Evolutionary conservation across 1,140 invertebrate genomes (phyloP).

Genomic region (Drosophila ercepeae): DNA sequence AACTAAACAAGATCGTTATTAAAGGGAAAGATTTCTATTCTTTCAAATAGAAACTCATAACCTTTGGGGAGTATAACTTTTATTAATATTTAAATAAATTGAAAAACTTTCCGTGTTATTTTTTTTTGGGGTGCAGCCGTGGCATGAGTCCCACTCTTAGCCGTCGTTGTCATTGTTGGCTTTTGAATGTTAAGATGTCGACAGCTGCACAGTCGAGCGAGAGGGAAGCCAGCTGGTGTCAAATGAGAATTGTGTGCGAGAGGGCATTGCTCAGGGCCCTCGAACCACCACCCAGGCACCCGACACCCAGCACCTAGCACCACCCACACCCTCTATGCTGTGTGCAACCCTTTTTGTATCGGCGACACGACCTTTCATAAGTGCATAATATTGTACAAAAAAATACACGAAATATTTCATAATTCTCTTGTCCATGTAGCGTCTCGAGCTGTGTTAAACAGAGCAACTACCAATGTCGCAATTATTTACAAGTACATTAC

Average conservation of each 20-base stretch:
- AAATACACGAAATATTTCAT: conserved; percentile 50
- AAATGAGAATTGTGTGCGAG: conserved; percentile 61
- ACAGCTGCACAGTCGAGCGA: conserved; percentile 61
- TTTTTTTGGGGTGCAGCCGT: not conserved
- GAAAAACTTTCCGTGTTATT: not conserved
- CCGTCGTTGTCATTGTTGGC: conserved; percentile 70
- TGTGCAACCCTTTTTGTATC: conserved; percentile 32
- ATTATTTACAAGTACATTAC: conserved; percentile 23
- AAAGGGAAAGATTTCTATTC: too few species aligned
- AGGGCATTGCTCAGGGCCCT: conserved; percentile 55
- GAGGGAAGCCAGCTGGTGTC: conserved; percentile 64
- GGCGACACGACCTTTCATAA: conserved; percentile 52
- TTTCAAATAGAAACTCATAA: too few species aligned
- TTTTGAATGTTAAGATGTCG: conserved; percentile 78
- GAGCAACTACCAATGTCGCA: conserved; percentile 42
- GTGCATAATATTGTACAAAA: conserved; percentile 68
- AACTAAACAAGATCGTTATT: too few species aligned
- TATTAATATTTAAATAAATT: not conserved
- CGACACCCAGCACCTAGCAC: conserved; percentile 4
- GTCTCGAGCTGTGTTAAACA: conserved; percentile 32
- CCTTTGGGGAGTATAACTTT: not conserved
- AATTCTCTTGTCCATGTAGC: conserved; percentile 30
- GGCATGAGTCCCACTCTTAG: conserved; percentile 7
- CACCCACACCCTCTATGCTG: conserved; percentile 1
- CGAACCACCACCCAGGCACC: conserved; percentile 2